Base-by-base conservation (phyloP, 2,888 invertebrate species). In the Chymomyza procnemis region DNA sequence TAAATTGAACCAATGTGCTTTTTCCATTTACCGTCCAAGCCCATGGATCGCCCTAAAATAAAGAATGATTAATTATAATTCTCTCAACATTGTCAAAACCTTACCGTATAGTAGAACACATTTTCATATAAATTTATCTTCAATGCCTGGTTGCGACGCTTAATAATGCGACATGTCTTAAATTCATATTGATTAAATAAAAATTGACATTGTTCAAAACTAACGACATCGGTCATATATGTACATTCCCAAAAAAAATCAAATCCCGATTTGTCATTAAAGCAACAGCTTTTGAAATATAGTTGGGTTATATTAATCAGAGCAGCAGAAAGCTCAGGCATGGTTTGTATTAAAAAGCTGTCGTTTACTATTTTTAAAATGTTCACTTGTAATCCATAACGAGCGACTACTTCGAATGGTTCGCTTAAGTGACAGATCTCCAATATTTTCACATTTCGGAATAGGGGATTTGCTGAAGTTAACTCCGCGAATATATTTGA, bases 131-230 rank as follows among this genome's bases (percentile, higher is more conserved):
- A 64, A 58, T 79, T 78, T 5, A 78, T 8, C 3, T 50, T 16
- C 21, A 78, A 55, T 1, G 30, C 8, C 12, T 68, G 70, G 1
- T 12, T 5, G 4, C 78, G 76, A 0, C 56, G 61, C 9, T 60
- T 63, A 1, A 41, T 30, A 16, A 78, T 75, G 48, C 61, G 16
- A 6, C 46, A 46, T 50, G 61, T 52, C 5, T n/a, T n/a, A 58
- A 78, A 79, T 6, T 19, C 14, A 41, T 76, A 78, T 16, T 74
- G 62, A 26, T 70, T 41, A 50, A 78, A 78, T 5, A 5, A 55
- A 66, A 79, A 76, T 3, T 50, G 4, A 41, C 78, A 78, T 22
- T 78, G 69, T n/a, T 78, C 78, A 55, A 78, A 69, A 22, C 78
- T 78, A 9, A 78, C 6, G 4, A 78, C 1, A 2, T 76, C 69